Evolutionary conservation across 1,140 invertebrate genomes (phyloP).

Genomic region (Brachionus rotundiformis): DNA sequence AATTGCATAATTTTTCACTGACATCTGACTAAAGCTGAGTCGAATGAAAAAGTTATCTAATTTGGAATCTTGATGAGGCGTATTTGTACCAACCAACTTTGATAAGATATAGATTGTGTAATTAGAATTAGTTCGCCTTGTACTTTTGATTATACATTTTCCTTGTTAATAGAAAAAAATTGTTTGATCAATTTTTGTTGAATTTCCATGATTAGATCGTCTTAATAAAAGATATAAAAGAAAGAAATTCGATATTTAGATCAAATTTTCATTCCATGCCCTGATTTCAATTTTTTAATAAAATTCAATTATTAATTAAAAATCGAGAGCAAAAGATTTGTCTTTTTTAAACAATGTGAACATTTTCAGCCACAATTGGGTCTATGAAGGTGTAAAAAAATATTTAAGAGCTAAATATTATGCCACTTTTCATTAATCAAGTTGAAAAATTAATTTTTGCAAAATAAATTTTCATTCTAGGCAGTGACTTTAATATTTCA

Average conservation of each 20-base stretch:
- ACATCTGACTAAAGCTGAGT: conserved; percentile 7
- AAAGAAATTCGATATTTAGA: neutral
- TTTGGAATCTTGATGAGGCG: neutral
- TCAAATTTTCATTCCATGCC: neutral
- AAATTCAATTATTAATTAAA: neutral
- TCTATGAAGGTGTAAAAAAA: no score
- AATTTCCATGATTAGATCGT: neutral
- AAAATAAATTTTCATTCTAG: no score
- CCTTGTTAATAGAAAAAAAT: neutral
- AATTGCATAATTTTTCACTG: conserved; percentile 29
- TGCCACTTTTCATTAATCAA: no score
- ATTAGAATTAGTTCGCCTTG: neutral
- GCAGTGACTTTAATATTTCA: no score
- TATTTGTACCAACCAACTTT: neutral
- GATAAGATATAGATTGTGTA: conserved; percentile 30
- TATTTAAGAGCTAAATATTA: no score
- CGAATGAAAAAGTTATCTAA: conserved; percentile 1
- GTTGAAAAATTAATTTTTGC: no score
- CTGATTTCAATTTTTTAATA: neutral
- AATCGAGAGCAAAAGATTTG: no score
- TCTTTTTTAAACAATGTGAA: no score
- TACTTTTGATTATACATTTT: neutral
- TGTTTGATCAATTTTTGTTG: neutral
- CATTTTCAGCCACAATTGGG: no score
- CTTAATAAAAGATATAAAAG: no score